Evolutionary conservation across 2,797 vertebrate genomes (phyloP), one percentile per base, ranked within the genome.

Genomic region (Cossypha dichroa): DNA sequence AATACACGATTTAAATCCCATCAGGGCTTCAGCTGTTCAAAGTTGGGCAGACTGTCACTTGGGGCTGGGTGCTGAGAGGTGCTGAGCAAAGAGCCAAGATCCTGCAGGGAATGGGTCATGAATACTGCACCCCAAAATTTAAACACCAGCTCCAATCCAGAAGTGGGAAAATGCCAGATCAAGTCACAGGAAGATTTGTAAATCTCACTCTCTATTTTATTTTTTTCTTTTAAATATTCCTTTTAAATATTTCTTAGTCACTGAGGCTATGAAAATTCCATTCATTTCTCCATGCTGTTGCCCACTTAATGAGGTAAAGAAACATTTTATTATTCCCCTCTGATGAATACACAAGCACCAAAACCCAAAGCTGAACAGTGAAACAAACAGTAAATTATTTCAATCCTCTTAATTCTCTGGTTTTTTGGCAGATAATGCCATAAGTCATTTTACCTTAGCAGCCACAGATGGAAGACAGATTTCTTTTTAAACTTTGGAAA

Each of bases 291-390:
- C 15, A 1, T 40, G 73, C 55, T 84, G 52, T 26, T 88, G 76
- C 85, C 68, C 45, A 81, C 63, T 91, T 94, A 96, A 94, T 75
- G 93, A 94, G 79, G 62, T 49, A 91, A 46, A 93, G 70, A 91
- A 90, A 69, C 48, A 69, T 89, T 94, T 94, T 88, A 85, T 88
- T 91, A 85, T 41, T 92, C 81, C 66, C 26, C 29, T 88, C 72
- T 95, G 89, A 81, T 72, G 62, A 87, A 83, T 66, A 87, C 6
- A 85, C 79, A 91, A 91, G 73, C 69, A 88, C 26, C 26, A 89
- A 90, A 90, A n/a, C 8, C 13, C 63, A 74, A 87, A 91, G 75
- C 68, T 66, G 60, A 85, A 29, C 40, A 84, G 51, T 23, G 72
- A 92, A 94, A 83, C 68, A 74, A 90, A 82, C 15, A 91, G 49